phyloP scores from a whole-genome alignment of 2,113 vertebrate genomes.

The Tragulus kanchil region DNA sequence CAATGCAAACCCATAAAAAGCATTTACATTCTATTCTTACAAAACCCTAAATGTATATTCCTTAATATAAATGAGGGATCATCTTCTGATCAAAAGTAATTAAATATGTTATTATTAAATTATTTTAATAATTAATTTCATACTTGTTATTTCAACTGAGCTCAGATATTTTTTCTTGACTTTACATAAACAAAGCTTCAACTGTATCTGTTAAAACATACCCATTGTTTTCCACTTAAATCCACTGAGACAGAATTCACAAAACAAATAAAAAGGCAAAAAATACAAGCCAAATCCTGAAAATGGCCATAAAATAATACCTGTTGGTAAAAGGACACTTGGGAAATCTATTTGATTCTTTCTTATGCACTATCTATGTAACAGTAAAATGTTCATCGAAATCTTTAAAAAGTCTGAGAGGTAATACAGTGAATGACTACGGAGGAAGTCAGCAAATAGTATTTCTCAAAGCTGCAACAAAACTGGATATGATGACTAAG shows the following conservation, averaged over 20 bases:
- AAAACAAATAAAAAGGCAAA: constrained; percentile 28
- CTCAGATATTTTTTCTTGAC: not conserved
- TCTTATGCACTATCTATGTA: constrained; percentile 45
- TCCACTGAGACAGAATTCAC: not conserved
- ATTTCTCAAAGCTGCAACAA: not conserved
- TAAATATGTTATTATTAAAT: not conserved
- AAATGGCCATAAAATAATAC: not conserved
- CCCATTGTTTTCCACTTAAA: not conserved
- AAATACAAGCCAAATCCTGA: not conserved
- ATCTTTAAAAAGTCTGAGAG: constrained; percentile 55
- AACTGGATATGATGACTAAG: constrained; percentile 25
- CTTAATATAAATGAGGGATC: not conserved
- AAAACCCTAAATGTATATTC: not conserved
- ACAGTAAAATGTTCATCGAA: constrained; percentile 58
- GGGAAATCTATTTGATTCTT: not conserved
- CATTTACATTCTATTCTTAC: not conserved
- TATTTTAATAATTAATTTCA: not conserved
- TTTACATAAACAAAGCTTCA: not conserved
- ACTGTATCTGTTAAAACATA: not conserved
- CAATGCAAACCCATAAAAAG: not conserved
- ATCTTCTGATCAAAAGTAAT: constrained; percentile 41
- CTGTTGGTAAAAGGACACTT: not conserved
- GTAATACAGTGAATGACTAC: constrained; percentile 48
- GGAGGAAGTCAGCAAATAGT: constrained; percentile 35
- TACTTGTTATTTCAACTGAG: not conserved